Base-by-base conservation (phyloP, 2,888 invertebrate genomes). In the Chaitophorus viminalis region DNA sequence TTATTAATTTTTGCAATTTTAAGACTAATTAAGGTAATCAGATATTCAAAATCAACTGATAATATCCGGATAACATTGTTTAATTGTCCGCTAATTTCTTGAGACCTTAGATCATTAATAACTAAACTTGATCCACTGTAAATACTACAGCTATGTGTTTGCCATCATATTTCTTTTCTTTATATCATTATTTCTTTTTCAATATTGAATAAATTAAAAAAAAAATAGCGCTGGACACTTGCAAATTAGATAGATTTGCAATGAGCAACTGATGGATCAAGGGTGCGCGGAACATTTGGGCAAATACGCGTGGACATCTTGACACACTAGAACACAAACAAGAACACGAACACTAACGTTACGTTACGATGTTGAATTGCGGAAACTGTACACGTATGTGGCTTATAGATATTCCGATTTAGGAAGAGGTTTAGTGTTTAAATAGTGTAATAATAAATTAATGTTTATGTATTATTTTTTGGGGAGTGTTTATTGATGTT, bases 41-140 rank as follows among this genome's bases (percentile, higher is more conserved):
- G 14, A 52, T 21, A 52, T 54, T 54, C 77, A 54, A 77, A 81
- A 39, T 65, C 65, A 39, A 68, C 65, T 18, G 79, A 79, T 36
- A 36, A 68, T 68, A 68, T 81, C 36, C 68, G 33, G 39, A 68
- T 39, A 65, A 68, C 39, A 18, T 68, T 65, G 39, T 36, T 81
- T 36, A 39, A 68, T 6, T 81, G 81, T 68, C 29, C 68, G n/a
- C 81, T 81, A 17, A 81, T 68, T 68, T 68, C 79, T 39, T 36
- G 65, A 65, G n/a, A 17, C 68, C 29, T 36, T n/a, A 68, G 81
- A 68, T 18, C 9, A 21, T 81, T 79, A 29, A 81, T 39, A n/a
- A n/a, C n/a, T 81, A 81, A 68, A 81, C 68, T 18, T 29, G 68
- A 81, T 81, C 68, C 81, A 39, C 46, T 39, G 17, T 18, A 81